A percentile compares a stretch with the other conserved stretches of the same genome.
Evolutionary conservation across 2,797 vertebrate genomes (phyloP).

Genomic region (Danio choprae): DNA sequence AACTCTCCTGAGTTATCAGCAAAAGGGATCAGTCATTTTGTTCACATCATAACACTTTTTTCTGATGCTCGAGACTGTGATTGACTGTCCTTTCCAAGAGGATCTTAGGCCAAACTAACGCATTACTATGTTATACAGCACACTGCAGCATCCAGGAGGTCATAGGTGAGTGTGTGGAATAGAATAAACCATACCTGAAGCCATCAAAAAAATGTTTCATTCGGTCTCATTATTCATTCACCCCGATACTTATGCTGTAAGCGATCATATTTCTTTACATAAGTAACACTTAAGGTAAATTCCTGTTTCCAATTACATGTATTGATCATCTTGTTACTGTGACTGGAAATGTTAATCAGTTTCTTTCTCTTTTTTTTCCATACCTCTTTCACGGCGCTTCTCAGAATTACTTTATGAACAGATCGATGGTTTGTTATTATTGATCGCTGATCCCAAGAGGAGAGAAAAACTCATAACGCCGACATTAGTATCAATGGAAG

Average conservation of each 20-base stretch:
- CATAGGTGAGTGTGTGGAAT: background rate
- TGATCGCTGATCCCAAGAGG: constrained; percentile 46
- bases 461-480: constrained; percentile 54
- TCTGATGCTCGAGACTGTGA: constrained; percentile 30
- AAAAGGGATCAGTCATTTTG: constrained; percentile 47
- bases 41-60: constrained; percentile 42
- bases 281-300: background rate
- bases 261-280: background rate
- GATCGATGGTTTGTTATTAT: constrained; percentile 52
- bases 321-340: constrained; percentile 39
- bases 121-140: background rate
- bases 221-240: background rate
- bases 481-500: constrained; percentile 15
- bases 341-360: constrained; percentile 50
- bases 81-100: constrained; percentile 5
- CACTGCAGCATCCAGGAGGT: background rate
- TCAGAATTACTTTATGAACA: background rate
- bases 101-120: background rate
- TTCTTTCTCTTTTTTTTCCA: background rate
- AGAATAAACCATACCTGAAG: background rate
- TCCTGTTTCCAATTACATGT: constrained; percentile 47
- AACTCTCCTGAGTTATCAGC: constrained; percentile 29
- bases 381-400: background rate
- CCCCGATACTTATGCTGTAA: background rate
- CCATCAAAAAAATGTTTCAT: background rate